Conservation (phyloP, 2,797 vertebrate species). For the Sphenopsis melanotis region DNA sequence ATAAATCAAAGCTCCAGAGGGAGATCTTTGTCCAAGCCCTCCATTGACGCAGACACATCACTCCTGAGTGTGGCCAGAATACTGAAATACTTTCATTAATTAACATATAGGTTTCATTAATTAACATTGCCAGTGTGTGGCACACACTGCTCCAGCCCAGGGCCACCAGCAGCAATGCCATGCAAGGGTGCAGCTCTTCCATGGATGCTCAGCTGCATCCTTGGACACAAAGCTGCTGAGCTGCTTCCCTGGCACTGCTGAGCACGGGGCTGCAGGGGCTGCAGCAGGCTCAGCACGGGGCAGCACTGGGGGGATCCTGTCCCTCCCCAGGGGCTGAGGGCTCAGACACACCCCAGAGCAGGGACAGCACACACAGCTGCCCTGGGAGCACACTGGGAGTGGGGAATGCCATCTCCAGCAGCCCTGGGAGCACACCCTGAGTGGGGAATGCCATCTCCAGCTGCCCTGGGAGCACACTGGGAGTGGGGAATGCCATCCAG, state of each 20-base stretch:
- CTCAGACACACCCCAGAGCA: accelerated
- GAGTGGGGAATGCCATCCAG: background rate
- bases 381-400: too few species aligned
- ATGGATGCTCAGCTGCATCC: background rate
- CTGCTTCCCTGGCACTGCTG: background rate
- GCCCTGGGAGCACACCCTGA: background rate
- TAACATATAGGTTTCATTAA: background rate
- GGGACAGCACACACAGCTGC: background rate
- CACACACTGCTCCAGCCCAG: background rate
- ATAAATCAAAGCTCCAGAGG: background rate
- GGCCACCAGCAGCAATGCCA: background rate
- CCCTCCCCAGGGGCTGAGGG: accelerated
- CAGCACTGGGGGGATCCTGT: background rate
- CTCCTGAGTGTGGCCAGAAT: background rate
- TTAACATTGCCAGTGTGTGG: background rate
- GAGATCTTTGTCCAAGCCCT: background rate
- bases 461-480: background rate
- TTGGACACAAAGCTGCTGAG: background rate
- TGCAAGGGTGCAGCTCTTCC: background rate
- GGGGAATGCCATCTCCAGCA: too few species aligned
- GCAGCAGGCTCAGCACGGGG: background rate
- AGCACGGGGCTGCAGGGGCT: too few species aligned
- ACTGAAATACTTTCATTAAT: background rate
- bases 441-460: background rate
- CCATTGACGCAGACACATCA: background rate